Conservation (phyloP, 2,888 invertebrate species). For the Ophraella communa region DNA sequence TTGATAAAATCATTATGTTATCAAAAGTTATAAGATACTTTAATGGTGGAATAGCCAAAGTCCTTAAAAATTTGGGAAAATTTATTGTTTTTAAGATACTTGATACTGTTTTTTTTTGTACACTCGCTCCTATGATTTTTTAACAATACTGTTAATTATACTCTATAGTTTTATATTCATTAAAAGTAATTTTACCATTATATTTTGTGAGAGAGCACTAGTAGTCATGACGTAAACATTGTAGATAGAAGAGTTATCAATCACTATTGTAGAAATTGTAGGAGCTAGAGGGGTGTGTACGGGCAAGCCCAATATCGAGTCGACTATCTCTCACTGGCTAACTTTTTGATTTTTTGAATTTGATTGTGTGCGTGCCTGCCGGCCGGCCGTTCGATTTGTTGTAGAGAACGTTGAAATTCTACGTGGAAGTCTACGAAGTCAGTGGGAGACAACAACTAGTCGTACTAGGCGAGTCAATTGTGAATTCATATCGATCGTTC, state of each 20-base stretch:
- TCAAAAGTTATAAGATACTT: no score
- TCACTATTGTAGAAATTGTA: conserved; percentile 44
- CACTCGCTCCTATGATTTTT: background rate
- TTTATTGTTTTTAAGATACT: no score
- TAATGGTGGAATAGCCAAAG: no score
- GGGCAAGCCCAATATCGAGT: conserved; percentile 49
- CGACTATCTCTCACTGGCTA: conserved; percentile 59
- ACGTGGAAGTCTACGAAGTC: conserved; percentile 58
- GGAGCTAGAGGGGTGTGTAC: conserved; percentile 32
- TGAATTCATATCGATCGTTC: conserved; percentile 26
- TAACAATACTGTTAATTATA: conserved; percentile 16
- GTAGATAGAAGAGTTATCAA: conserved; percentile 54
- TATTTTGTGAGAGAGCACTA: conserved; percentile 32
- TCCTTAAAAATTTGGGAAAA: background rate
- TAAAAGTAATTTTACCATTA: conserved; percentile 35
- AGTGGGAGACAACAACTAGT: conserved; percentile 42
- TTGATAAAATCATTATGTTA: no score
- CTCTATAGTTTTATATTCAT: conserved; percentile 23
- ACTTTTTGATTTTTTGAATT: conserved; percentile 50
- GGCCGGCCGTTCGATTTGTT: conserved; percentile 54
- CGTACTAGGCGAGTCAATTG: conserved; percentile 37
- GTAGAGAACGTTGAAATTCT: conserved; percentile 54
- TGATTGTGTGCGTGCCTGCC: no score
- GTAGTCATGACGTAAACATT: conserved; percentile 53
- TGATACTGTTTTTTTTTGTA: background rate